Evolutionary conservation across 2,113 vertebrate genomes (phyloP).

Genomic region (Anarhynchus alexandrinus): DNA sequence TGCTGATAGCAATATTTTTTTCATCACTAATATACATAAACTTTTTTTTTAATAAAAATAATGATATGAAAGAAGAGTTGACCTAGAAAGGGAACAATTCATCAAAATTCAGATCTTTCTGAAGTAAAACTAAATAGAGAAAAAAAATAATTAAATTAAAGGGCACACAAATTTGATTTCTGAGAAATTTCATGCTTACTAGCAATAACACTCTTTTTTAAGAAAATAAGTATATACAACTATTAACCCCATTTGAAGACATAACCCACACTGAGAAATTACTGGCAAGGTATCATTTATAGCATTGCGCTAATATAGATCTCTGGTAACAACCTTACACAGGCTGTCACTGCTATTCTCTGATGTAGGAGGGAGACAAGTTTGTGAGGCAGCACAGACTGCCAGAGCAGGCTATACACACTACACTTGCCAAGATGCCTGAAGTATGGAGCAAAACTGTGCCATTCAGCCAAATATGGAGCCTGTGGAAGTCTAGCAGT

Average conservation of each 20-base stretch:
- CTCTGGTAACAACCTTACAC: slow-evolving; percentile 31
- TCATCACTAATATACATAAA: background rate
- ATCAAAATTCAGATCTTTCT: background rate
- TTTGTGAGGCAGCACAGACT: slow-evolving; percentile 57
- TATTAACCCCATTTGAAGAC: slow-evolving; percentile 20
- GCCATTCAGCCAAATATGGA: slow-evolving; percentile 1
- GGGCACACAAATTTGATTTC: background rate
- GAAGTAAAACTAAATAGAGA: background rate
- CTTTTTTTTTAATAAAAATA: background rate
- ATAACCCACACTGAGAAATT: slow-evolving; percentile 6
- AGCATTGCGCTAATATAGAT: slow-evolving; percentile 29
- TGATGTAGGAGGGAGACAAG: slow-evolving; percentile 56
- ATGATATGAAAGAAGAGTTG: background rate
- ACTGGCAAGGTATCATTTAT: slow-evolving; percentile 33
- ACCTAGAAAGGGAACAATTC: background rate
- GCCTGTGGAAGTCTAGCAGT: background rate
- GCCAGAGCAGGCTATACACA: slow-evolving; percentile 43
- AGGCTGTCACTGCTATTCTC: slow-evolving; percentile 48
- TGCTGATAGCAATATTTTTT: background rate
- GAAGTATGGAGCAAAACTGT: slow-evolving; percentile 1
- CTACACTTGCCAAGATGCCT: slow-evolving; percentile 33
- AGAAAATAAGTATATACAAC: background rate
- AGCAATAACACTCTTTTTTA: background rate
- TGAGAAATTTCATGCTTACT: background rate
- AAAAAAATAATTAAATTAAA: background rate